phyloP scores from a whole-genome alignment of 2,797 vertebrate genomes.

The Halcyon smyrnensis region DNA sequence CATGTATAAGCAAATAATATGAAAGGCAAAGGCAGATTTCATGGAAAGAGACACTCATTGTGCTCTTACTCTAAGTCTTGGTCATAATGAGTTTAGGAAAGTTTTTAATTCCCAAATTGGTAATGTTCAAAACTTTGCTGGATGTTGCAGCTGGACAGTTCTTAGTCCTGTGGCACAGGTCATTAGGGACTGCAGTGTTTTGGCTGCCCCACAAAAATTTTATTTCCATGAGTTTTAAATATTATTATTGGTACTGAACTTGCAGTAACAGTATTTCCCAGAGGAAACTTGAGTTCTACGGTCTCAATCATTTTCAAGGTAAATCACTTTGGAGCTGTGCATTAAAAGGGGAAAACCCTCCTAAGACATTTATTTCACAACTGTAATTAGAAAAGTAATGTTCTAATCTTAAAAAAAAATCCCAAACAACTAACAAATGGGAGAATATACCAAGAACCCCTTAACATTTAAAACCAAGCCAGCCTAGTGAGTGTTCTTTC shows the following conservation, averaged over 20 bases:
- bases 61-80: background rate
- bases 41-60: background rate
- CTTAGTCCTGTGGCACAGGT: background rate
- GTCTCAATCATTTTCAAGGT: background rate
- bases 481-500: background rate
- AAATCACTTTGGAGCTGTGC: background rate
- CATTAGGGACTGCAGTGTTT: background rate
- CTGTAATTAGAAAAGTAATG: background rate
- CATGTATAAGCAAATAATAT: background rate
- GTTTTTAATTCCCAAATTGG: background rate
- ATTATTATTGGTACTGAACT: background rate
- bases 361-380: background rate
- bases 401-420: background rate
- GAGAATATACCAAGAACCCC: background rate
- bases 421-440: background rate
- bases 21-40: background rate
- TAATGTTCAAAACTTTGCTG: background rate
- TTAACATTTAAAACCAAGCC: background rate
- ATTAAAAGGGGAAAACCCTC: background rate
- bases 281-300: background rate
- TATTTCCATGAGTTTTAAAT: background rate
- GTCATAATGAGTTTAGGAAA: background rate
- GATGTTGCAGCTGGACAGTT: background rate
- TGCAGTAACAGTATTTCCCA: background rate
- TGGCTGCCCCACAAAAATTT: background rate